Base-by-base conservation (phyloP, 2,888 invertebrate species). In the Scaptomyza caliginosa region DNA sequence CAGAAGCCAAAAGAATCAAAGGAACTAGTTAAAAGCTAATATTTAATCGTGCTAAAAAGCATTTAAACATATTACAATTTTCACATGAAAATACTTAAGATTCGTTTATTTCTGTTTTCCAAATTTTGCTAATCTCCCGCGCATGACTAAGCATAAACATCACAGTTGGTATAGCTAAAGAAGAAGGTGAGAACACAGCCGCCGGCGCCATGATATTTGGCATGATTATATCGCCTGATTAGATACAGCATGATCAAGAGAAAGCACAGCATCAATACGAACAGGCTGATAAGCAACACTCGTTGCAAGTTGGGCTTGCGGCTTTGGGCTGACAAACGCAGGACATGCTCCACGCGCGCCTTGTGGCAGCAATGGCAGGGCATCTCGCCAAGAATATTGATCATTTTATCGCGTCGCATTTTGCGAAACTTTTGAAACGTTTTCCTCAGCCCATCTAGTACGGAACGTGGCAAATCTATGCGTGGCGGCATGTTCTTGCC, bases 151-250 rank as follows among this genome's bases (percentile, higher is more conserved):
- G 13, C n/a, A 32, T 1, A 10, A n/a, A 43, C 68, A 19, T 69
- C 55, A 26, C 89, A 89, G 10, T 77, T 67, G 13, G 59, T 63
- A 26, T 55, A 60, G 16, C 65, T 71, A 39, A 68, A 82, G 13
- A 83, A 70, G 4, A 78, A 78, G 0, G 73, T 67, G 13, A 71
- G 55, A 10, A 55, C 57, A 38, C 81, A 83, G 7, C 67, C 72
- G 2, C 76, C 68, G 21, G 43, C 74, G 3, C 89, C 89, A 43
- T 67, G 78, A 19, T 59, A 40, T 2, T 39, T 64, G 0, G 60
- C 43, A 10, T 48, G 66, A 50, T 89, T 88, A 17, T 71, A 85
- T 0, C 62, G 52, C 3, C 80, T 51, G 0, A 54, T 56, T 40
- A 74, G 24, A 48, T 65, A 58, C 1, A 87, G 2, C 10, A 60